These are phyloP conservation scores for Protobothrops flavoviridis DNA, from an alignment of 2,113 vertebrate genomes.

Conservation along the genomic window DNA sequence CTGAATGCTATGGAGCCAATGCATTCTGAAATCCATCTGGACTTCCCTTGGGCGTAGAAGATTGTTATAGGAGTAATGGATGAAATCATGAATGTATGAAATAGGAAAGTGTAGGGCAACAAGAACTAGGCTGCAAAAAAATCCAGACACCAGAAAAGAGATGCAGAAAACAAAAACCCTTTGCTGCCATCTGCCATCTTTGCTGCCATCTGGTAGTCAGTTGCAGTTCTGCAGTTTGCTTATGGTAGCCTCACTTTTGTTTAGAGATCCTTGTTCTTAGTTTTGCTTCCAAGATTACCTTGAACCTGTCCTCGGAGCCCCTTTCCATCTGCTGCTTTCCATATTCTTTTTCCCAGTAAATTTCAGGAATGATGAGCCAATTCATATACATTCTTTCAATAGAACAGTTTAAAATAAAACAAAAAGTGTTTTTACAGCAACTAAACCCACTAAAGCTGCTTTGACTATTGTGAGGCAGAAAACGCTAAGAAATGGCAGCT, in stretches of 20 bases:
- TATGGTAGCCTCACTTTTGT: neutral
- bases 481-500: conserved; percentile 67
- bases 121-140: neutral
- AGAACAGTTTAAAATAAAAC: conserved; percentile 61
- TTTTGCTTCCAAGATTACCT: neutral
- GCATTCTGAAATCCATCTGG: neutral
- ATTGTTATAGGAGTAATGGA: neutral
- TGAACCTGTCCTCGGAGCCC: neutral
- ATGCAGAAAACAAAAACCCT: neutral
- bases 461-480: conserved; percentile 61
- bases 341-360: neutral
- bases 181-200: neutral
- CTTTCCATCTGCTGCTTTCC: conserved; percentile 33
- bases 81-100: neutral
- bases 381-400: conserved; percentile 57
- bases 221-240: neutral
- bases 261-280: neutral
- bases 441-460: conserved; percentile 51
- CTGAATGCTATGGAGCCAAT: neutral
- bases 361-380: conserved; percentile 49
- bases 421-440: conserved; percentile 48
- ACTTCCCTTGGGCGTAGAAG: neutral
- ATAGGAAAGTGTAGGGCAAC: neutral
- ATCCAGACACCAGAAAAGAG: neutral
- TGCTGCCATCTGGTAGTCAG: neutral